Evolutionary conservation across 2,797 vertebrate species (phyloP).

Genomic region (Anolis apletophallus): DNA sequence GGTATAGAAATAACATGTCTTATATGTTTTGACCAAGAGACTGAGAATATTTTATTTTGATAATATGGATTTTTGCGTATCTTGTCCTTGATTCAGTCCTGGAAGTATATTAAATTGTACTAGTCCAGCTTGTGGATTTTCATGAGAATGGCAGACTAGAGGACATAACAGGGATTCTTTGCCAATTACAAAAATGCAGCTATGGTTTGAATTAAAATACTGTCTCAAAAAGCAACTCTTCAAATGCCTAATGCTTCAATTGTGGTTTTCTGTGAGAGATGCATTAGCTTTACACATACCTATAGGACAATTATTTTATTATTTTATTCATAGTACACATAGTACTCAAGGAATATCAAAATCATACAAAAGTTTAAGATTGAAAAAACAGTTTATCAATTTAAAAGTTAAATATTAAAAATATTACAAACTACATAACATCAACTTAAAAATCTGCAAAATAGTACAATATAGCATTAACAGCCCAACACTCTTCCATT

Average conservation of each 20-base stretch:
- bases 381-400: too few relatives aligned
- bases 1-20: constrained; percentile 25
- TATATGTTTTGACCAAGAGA: constrained; percentile 32
- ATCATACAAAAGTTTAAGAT: too few relatives aligned
- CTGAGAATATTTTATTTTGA: neutral
- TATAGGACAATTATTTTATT: neutral
- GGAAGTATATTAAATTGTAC: constrained; percentile 22
- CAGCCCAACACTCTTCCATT: too few relatives aligned
- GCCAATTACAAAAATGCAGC: constrained; percentile 19
- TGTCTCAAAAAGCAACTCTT: neutral
- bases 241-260: neutral
- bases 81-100: constrained; percentile 45
- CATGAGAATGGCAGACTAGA: neutral
- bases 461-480: too few relatives aligned
- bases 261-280: neutral
- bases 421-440: too few relatives aligned
- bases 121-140: constrained; percentile 29
- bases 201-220: neutral
- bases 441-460: too few relatives aligned
- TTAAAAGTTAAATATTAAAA: too few relatives aligned
- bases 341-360: too few relatives aligned
- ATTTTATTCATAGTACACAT: too few relatives aligned
- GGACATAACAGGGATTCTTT: constrained; percentile 5
- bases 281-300: neutral
- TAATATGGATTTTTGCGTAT: constrained; percentile 34